phyloP scores from a whole-genome alignment of 2,888 invertebrate genomes.

The Ennomos fuscantarius region DNA sequence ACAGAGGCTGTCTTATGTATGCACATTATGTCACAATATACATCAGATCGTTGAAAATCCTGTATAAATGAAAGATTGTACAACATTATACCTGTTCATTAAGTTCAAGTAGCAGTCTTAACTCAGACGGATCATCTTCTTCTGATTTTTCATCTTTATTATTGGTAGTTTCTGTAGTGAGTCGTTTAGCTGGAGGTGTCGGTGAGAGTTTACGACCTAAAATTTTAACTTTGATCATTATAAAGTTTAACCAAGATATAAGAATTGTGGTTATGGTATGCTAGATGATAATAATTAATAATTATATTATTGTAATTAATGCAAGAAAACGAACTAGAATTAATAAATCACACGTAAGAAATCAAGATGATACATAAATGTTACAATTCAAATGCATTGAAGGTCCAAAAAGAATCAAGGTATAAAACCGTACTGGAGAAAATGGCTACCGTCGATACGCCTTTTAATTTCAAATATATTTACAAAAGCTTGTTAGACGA shows the following conservation, averaged over 20 bases:
- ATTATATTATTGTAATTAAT: slow-evolving; percentile 25
- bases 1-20: too few relatives aligned
- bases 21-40: too few relatives aligned
- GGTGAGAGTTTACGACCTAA: slow-evolving; percentile 89
- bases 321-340: slow-evolving; percentile 33
- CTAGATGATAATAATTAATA: background rate
- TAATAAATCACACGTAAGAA: slow-evolving; percentile 39
- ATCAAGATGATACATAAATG: slow-evolving; percentile 33
- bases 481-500: slow-evolving; percentile 75
- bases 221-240: slow-evolving; percentile 33
- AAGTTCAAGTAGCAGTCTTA: slow-evolving; percentile 93
- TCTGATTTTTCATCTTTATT: slow-evolving; percentile 91
- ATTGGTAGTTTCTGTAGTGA: slow-evolving; percentile 86
- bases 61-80: background rate
- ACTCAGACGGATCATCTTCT: slow-evolving; percentile 92
- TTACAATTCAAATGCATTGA: slow-evolving; percentile 48
- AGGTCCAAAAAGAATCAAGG: slow-evolving; percentile 41
- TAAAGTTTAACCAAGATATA: slow-evolving; percentile 3
- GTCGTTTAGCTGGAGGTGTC: slow-evolving; percentile 86
- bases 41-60: background rate
- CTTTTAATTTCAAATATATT: slow-evolving; percentile 52
- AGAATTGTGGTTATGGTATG: slow-evolving; percentile 7
- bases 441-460: slow-evolving; percentile 83
- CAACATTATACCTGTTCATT: slow-evolving; percentile 89
- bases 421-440: slow-evolving; percentile 72